Evolutionary conservation across 35 echinoderm and acorn worm species (phyloP).

Genomic region (Ophioderma brevispina): DNA sequence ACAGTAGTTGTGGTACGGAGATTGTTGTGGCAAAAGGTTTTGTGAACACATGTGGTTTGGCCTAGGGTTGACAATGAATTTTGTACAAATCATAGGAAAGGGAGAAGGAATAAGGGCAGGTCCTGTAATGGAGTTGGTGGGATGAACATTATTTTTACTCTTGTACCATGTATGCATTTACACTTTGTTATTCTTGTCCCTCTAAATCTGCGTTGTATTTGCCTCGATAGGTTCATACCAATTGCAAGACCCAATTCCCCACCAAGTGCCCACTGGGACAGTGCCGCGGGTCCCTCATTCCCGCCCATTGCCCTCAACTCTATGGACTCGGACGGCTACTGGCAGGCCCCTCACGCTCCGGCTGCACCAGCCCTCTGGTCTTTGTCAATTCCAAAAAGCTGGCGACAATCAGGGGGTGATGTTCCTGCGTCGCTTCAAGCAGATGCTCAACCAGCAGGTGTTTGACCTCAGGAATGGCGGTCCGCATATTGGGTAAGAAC

Average conservation of each 20-base stretch:
- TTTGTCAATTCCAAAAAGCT: constrained; percentile 98
- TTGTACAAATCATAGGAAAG: no score
- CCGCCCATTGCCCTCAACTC: constrained; percentile 92
- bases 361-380: constrained; percentile 93
- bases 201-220: no score
- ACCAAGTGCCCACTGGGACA: constrained; percentile 93
- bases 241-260: constrained; percentile 82
- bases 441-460: constrained; percentile 94
- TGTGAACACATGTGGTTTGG: no score
- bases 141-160: no score
- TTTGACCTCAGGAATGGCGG: constrained; percentile 98
- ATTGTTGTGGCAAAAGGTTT: no score
- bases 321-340: constrained; percentile 95
- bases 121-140: no score
- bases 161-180: no score
- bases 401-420: constrained; percentile 99
- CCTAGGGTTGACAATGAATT: no score
- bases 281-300: constrained; percentile 90
- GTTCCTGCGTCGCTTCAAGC: constrained; percentile 92
- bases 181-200: no score
- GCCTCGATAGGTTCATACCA: constrained; percentile 91
- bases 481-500: constrained; percentile 88
- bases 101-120: no score
- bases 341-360: constrained; percentile 87
- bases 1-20: no score